phyloP scores from a whole-genome alignment of 2,113 vertebrate species.

The Cheilinus undulatus region DNA sequence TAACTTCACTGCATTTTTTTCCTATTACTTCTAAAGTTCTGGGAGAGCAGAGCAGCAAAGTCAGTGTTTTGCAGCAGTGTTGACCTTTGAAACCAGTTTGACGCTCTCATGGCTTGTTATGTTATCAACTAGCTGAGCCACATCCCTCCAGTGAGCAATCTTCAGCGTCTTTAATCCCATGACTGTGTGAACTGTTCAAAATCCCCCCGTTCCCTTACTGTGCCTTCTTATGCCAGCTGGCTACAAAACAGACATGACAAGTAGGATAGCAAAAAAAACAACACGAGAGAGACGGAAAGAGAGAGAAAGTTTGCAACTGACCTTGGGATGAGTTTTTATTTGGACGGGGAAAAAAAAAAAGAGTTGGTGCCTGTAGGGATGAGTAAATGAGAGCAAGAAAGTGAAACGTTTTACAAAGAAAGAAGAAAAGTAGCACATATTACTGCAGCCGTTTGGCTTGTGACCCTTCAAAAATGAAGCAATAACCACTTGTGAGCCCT shows the following conservation, averaged over 20 bases:
- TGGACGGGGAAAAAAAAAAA: no score
- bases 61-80: not conserved
- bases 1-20: no score
- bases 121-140: not conserved
- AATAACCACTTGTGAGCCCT: not conserved
- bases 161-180: constrained; percentile 38
- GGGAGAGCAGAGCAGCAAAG: not conserved
- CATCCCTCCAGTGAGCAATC: constrained; percentile 12
- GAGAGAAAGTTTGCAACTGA: not conserved
- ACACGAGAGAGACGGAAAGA: not conserved
- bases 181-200: constrained; percentile 16
- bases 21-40: no score
- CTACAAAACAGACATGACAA: not conserved
- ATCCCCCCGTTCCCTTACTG: not conserved
- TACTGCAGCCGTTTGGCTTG: not conserved
- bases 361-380: no score
- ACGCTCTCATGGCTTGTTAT: not conserved
- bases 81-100: constrained; percentile 22
- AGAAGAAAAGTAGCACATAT: not conserved
- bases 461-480: not conserved
- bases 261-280: not conserved
- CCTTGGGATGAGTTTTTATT: not conserved
- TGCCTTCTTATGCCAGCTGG: constrained; percentile 28
- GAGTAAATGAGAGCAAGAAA: not conserved
- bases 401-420: not conserved